phyloP scores from a whole-genome alignment of 1,140 invertebrate species.

The Aphidius gifuensis region DNA sequence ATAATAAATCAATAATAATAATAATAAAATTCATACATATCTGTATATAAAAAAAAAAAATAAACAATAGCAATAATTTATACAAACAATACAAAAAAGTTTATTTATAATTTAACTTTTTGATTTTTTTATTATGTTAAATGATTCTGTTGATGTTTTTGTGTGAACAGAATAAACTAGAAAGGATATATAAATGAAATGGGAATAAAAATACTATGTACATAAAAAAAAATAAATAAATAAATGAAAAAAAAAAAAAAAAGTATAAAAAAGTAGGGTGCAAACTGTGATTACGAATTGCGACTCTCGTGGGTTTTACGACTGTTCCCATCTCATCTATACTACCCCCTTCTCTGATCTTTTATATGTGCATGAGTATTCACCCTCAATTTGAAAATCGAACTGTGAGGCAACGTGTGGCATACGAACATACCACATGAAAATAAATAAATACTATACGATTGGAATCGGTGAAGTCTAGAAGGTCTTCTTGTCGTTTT shows the following conservation, averaged over 20 bases:
- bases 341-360: background rate
- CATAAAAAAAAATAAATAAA: conserved; percentile 2
- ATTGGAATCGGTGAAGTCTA: conserved; percentile 19
- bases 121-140: no score
- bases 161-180: no score
- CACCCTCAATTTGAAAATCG: conserved; percentile 26
- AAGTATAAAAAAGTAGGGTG: conserved; percentile 15
- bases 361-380: conserved; percentile 23
- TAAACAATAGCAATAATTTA: no score
- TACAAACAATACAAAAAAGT: no score
- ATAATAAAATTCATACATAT: no score
- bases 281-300: conserved; percentile 40
- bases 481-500: background rate
- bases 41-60: no score
- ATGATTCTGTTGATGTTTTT: no score
- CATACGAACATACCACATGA: conserved; percentile 33
- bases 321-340: conserved; percentile 9
- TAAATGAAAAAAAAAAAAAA: background rate
- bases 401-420: conserved; percentile 21
- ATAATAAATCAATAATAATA: no score
- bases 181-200: no score
- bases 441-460: conserved; percentile 43
- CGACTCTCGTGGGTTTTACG: conserved; percentile 36
- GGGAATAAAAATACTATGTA: no score
- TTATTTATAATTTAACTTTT: no score